Conservation (phyloP, 1,140 invertebrate species). For the Drosophila truncata region DNA sequence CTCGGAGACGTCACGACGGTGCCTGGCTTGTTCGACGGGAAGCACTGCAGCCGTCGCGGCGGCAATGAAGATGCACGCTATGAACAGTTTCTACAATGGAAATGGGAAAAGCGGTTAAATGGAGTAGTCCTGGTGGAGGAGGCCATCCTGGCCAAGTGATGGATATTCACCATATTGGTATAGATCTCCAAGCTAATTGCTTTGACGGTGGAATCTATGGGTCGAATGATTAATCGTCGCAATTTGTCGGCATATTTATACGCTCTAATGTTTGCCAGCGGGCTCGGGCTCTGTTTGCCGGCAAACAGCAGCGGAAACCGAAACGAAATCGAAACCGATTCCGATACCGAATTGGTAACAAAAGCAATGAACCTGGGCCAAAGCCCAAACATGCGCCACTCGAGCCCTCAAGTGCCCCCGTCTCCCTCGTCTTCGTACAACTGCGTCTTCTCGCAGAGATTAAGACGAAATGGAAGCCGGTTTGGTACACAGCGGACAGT, state of each 20-base stretch:
- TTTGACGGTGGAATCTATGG: conserved; percentile 78
- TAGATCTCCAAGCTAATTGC: conserved; percentile 80
- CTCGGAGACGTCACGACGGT: conserved; percentile 79
- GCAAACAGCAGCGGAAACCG: conserved; percentile 54
- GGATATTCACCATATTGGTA: conserved; percentile 72
- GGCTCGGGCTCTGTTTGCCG: conserved; percentile 67
- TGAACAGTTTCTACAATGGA: conserved; percentile 72
- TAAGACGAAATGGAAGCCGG: conserved; percentile 53
- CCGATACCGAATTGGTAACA: conserved; percentile 41
- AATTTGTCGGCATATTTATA: conserved; percentile 82
- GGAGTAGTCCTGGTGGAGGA: conserved; percentile 18
- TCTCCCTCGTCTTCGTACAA: conserved; percentile 11
- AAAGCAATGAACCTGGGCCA: conserved; percentile 56
- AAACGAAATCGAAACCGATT: conserved; percentile 25
- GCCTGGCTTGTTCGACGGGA: conserved; percentile 81
- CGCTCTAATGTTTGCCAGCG: conserved; percentile 73
- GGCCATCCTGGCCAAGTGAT: conserved; percentile 26
- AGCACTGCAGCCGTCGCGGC: conserved; percentile 83
- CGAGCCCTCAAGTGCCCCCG: conserved; percentile 71
- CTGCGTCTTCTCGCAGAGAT: conserved; percentile 28
- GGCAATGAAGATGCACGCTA: conserved; percentile 79
- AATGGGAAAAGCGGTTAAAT: not conserved
- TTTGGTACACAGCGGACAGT: conserved; percentile 36
- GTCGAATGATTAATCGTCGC: conserved; percentile 83
- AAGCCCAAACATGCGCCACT: conserved; percentile 77